A percentile compares a stretch with the other conserved stretches of the same genome.
Evolutionary conservation across 2,797 vertebrate genomes (phyloP).

Genomic region (Pseudocheirus occidentalis): DNA sequence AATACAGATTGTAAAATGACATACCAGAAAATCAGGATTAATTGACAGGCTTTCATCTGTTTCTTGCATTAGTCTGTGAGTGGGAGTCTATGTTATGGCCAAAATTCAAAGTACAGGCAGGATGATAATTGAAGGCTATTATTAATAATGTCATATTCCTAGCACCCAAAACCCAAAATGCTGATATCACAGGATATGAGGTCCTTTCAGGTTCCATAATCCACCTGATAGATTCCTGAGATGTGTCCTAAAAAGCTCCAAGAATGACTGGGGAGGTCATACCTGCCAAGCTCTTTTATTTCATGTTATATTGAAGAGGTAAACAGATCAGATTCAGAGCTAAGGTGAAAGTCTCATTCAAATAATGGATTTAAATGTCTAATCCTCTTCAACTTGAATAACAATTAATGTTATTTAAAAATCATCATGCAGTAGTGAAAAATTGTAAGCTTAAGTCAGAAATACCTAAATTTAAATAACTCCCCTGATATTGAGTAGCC

Average conservation of each 20-base stretch:
- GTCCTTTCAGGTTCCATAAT: not conserved
- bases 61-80: not conserved
- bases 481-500: not conserved
- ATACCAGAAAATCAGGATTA: not conserved
- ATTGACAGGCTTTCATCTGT: conserved; percentile 4
- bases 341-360: not conserved
- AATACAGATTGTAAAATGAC: not conserved
- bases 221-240: not conserved
- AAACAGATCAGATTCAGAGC: not conserved
- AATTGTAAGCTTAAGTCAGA: not conserved
- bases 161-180: not conserved
- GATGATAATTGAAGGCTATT: not conserved
- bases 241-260: not conserved
- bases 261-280: not conserved
- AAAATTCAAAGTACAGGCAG: not conserved
- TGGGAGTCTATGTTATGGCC: not conserved
- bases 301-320: not conserved
- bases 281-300: not conserved
- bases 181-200: not conserved
- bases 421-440: not conserved
- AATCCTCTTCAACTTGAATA: not conserved
- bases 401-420: not conserved
- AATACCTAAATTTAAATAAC: not conserved
- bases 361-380: not conserved
- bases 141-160: not conserved